Evolutionary conservation across 2,113 vertebrate genomes (phyloP).

Genomic region (Myiozetetes cayanensis): DNA sequence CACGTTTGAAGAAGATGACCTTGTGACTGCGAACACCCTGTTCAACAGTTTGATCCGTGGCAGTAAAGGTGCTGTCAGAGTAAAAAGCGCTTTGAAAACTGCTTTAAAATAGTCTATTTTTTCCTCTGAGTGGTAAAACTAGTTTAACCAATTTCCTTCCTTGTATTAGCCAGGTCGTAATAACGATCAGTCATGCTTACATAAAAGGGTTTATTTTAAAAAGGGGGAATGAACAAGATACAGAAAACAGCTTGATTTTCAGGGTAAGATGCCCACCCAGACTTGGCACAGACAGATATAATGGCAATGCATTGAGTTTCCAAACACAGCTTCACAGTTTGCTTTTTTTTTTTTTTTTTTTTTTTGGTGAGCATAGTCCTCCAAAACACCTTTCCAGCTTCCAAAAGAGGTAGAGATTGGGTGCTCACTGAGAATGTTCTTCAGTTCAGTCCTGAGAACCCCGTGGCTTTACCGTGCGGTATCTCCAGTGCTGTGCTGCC

Average conservation of each 20-base stretch:
- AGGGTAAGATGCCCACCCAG: neutral
- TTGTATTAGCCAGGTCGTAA: neutral
- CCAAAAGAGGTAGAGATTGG: neutral
- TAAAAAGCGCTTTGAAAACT: neutral
- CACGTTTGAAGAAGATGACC: neutral
- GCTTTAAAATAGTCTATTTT: neutral
- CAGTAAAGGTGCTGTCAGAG: neutral
- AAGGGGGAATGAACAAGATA: neutral
- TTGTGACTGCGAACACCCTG: neutral
- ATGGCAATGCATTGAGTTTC: neutral
- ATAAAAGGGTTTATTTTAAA: neutral
- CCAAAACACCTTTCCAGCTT: neutral
- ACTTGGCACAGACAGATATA: neutral
- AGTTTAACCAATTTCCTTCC: neutral
- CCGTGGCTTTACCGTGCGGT: accelerated
- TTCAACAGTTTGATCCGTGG: neutral
- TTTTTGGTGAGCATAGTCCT: neutral
- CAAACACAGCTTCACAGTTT: no score
- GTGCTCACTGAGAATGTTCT: neutral
- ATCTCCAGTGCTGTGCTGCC: neutral
- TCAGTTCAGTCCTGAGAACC: neutral
- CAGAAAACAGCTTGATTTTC: neutral
- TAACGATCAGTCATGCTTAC: neutral
- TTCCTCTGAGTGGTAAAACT: neutral
- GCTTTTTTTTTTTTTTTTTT: neutral